Evolutionary conservation across 2,797 vertebrate genomes (phyloP), one percentile per base, ranked within the genome.

Genomic region (Austrolebias charrua): DNA sequence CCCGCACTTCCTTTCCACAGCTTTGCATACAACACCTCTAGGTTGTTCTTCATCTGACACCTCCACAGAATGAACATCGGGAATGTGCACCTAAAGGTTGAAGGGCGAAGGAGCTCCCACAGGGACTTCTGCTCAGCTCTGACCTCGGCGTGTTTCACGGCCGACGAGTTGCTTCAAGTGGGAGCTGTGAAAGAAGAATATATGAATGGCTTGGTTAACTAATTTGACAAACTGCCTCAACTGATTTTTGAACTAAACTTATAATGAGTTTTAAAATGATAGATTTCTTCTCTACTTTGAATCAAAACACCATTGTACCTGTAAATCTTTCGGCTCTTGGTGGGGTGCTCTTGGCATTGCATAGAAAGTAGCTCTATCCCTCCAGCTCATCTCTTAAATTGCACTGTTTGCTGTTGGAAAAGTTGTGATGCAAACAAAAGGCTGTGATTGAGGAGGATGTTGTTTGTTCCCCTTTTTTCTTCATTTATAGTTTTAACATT

Each of bases 1-100:
- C 44, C 59, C 56, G 66, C 73, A 79, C 67, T 61, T 77, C 31
- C 45, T 49, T 69, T 55, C 52, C 66, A 66, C n/a, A 67, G 63
- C 76, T 86, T 84, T 85, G 84, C 88, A 80, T 81, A 74, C 68
- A 60, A 43, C 63, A 42, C 71, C 78, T 74, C 76, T 80, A 46
- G 70, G 72, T 69, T 66, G 60, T 75, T 81, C 71, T 87, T 76
- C 81, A 69, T 76, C 64, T 67, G 84, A 88, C 85, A 81, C 80
- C 78, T 81, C 80, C 55, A 3, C 78, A 82, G 84, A 85, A 71
- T 66, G 83, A 85, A 68, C 85, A 89, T 86, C 76, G 65, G 84
- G 78, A 79, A 70, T 52, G 75, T 81, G 71, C 88, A 86, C 86
- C 78, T 66, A 81, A 76, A 88, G 90, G 88, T 86, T 48, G 51